phyloP scores from a whole-genome alignment of 2,113 vertebrate species.

The Etheostoma cragini region DNA sequence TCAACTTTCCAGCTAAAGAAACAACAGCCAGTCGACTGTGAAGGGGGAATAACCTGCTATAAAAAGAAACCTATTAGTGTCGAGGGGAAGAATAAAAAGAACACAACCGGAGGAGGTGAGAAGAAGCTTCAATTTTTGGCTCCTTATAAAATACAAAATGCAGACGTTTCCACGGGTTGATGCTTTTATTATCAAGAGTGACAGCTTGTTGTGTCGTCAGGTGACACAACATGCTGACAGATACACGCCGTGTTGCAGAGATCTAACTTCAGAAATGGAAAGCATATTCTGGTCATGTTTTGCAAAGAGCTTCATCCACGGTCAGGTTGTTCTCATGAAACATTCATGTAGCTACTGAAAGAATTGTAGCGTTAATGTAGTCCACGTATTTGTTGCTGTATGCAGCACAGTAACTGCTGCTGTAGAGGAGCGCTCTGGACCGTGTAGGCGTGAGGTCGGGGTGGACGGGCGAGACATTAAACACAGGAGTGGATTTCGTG shows the following conservation, averaged over 20 bases:
- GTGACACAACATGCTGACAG: background rate
- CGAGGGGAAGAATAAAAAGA: background rate
- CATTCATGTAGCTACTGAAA: too few relatives aligned
- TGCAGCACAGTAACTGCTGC: too few relatives aligned
- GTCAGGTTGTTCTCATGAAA: too few relatives aligned
- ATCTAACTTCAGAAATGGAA: background rate
- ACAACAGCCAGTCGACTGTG: background rate
- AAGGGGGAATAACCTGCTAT: background rate
- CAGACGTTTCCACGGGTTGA: background rate
- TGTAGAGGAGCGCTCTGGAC: too few relatives aligned
- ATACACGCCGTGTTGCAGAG: background rate
- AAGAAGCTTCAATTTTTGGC: background rate
- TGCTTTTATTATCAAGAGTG: background rate
- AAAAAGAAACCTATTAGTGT: slow-evolving; percentile 25
- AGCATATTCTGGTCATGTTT: too few relatives aligned
- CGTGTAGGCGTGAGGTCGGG: too few relatives aligned
- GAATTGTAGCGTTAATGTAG: too few relatives aligned
- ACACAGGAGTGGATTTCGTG: too few relatives aligned
- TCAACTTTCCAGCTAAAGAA: slow-evolving; percentile 7
- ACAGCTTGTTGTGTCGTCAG: background rate
- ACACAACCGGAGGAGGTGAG: background rate
- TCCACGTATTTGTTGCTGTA: too few relatives aligned
- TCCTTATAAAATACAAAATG: background rate
- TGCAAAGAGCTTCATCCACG: too few relatives aligned
- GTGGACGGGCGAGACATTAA: too few relatives aligned